phyloP scores from a whole-genome alignment of 2,888 invertebrate genomes.

The Ectobius pallidus region DNA sequence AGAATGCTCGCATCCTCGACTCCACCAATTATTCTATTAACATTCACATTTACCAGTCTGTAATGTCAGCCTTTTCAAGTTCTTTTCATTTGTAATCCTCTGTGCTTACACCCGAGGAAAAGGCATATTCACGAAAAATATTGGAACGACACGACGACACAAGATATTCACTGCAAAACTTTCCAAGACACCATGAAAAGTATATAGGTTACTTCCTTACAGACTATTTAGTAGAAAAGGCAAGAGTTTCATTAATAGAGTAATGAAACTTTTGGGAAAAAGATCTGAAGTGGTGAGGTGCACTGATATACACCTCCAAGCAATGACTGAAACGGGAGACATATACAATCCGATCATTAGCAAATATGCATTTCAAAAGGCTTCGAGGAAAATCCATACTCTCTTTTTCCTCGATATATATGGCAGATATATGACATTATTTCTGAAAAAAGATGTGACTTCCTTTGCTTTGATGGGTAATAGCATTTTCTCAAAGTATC shows the following conservation, averaged over 20 bases:
- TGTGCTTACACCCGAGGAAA: conserved; percentile 7
- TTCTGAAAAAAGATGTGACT: conserved; percentile 18
- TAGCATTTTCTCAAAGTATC: conserved; percentile 8
- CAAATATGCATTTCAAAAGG: conserved; percentile 22
- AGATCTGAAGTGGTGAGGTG: not conserved
- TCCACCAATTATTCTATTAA: not conserved
- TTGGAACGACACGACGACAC: conserved; percentile 15
- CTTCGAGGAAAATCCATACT: conserved; percentile 7
- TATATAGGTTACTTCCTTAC: conserved; percentile 26
- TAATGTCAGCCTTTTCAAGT: conserved; percentile 24
- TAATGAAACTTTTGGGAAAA: conserved; percentile 14
- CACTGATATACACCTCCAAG: conserved; percentile 18
- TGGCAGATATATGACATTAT: not conserved
- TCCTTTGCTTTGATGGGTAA: conserved; percentile 10
- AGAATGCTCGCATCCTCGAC: not conserved
- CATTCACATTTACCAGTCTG: conserved; percentile 23
- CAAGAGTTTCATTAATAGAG: conserved; percentile 21
- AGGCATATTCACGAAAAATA: conserved; percentile 29
- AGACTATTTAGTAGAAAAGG: conserved; percentile 28
- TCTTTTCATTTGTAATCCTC: conserved; percentile 11
- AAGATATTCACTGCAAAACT: conserved; percentile 25
- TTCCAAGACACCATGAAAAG: conserved; percentile 27
- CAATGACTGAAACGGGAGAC: conserved; percentile 19
- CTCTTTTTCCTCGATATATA: conserved; percentile 16
- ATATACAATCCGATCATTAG: conserved; percentile 18